Base-by-base conservation (phyloP, 2,797 vertebrate genomes). In the Austrolebias charrua region DNA sequence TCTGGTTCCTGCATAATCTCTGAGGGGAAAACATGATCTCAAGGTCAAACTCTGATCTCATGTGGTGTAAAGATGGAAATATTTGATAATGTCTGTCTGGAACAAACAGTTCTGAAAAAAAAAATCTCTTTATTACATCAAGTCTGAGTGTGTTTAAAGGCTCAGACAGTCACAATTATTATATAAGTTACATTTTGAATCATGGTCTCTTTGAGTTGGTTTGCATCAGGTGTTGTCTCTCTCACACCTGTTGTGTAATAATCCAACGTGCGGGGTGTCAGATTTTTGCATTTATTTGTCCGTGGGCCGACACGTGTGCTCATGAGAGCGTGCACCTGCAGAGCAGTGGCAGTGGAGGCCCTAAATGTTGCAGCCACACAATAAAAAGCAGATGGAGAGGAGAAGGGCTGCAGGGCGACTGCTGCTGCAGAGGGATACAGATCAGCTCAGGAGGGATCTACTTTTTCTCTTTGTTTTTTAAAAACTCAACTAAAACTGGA, bases 101-200 rank as follows among this genome's bases (percentile, higher is more conserved):
- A 64, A 63, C 59, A 71, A 49, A 64, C 38, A 47, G 72, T 61
- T 31, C 64, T 33, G 40, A 65, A 63, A 55, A 33, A 61, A 55
- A 33, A 61, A 81, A 84, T 79, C 82, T 71, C 45, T 45, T 40
- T 29, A 48, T 53, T 20, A 8, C 63, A 65, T 58, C 44, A 81
- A 78, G 76, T 83, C 63, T 53, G 48, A 69, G 43, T 45, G 8
- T 47, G 45, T 76, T 78, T 66, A 51, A 31, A 18, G 63, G 60
- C 28, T 78, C 60, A 85, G 75, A 73, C 71, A 82, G 87, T 69
- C 83, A 56, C 51, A 76, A 45, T 70, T 24, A 69, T 84, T 79
- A 80, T 52, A 74, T 81, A 83, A 87, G 66, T 81, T 67, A 66
- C 33, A 72, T 81, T 82, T 81, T 52, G 75, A 68, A 75, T 85